phyloP scores from a whole-genome alignment of 2,113 vertebrate species.

The zebrafish (Danio rerio) region DNA sequence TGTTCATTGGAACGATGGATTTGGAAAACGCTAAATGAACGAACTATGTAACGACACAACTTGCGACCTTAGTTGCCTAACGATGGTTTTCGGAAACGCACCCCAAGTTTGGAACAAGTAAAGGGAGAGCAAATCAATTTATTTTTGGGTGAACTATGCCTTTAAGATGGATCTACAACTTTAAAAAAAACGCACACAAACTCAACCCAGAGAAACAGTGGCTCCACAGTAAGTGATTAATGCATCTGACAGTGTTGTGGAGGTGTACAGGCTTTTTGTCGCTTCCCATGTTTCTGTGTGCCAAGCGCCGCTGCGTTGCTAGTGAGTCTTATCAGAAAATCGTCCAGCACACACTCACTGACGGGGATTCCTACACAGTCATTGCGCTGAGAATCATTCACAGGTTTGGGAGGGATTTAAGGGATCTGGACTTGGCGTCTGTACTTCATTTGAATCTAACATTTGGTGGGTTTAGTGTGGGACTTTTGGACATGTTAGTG shows the following conservation, averaged over 20 bases:
- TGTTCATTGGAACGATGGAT: no score
- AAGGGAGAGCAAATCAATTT: no score
- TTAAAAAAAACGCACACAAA: not conserved
- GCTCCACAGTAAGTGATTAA: slow-evolving; percentile 29
- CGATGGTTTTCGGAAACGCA: no score
- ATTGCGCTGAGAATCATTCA: slow-evolving; percentile 28
- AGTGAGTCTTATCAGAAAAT: slow-evolving; percentile 28
- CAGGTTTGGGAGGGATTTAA: slow-evolving; percentile 35
- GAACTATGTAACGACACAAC: no score
- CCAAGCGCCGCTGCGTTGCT: not conserved
- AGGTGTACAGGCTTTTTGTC: not conserved
- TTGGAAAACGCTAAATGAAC: no score
- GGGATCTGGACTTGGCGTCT: slow-evolving; percentile 14
- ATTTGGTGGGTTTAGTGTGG: slow-evolving; percentile 32
- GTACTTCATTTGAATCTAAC: not conserved
- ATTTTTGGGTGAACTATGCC: no score
- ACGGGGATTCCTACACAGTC: slow-evolving; percentile 30
- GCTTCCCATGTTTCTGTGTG: slow-evolving; percentile 19
- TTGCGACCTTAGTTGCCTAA: no score
- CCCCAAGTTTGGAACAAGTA: no score
- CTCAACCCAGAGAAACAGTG: slow-evolving; percentile 2
- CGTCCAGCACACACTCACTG: slow-evolving; percentile 30
- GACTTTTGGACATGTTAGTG: slow-evolving; percentile 17
- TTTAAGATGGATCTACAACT: not conserved
- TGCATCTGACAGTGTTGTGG: slow-evolving; percentile 24